Evolutionary conservation across 2,888 invertebrate species (phyloP).

Genomic region (Argynnis bischoffii): DNA sequence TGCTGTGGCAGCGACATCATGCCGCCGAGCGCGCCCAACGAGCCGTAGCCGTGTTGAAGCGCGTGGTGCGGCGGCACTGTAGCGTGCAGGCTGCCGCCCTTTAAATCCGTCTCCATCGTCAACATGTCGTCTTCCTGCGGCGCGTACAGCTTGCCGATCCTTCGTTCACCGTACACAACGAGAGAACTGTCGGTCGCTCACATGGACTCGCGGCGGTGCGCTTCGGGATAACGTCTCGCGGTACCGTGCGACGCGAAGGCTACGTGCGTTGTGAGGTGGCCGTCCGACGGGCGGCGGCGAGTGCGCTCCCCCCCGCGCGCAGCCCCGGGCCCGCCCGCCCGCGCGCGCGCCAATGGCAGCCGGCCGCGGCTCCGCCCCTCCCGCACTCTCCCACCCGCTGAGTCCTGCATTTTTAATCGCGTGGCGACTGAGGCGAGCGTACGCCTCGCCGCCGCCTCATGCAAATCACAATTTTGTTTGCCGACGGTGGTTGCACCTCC

Average conservation of each 20-base stretch:
- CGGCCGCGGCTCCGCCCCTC: slow-evolving; percentile 61
- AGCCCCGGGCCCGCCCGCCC: slow-evolving; percentile 47
- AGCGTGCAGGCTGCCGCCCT: slow-evolving; percentile 93
- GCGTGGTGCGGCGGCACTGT: slow-evolving; percentile 93
- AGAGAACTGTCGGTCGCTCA: slow-evolving; percentile 77
- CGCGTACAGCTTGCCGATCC: slow-evolving; percentile 90
- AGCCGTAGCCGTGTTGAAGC: slow-evolving; percentile 87
- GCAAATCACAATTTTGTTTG: slow-evolving; percentile 79
- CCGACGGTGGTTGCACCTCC: slow-evolving; percentile 73
- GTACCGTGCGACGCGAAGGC: slow-evolving; percentile 77
- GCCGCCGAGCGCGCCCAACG: slow-evolving; percentile 87
- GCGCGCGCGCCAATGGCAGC: slow-evolving; percentile 52
- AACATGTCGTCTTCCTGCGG: slow-evolving; percentile 93
- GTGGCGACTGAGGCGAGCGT: slow-evolving; percentile 72
- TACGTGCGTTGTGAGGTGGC: slow-evolving; percentile 75
- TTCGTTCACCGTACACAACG: slow-evolving; percentile 77
- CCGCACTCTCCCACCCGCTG: slow-evolving; percentile 71
- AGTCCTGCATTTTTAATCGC: slow-evolving; percentile 80
- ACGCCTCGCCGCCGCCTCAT: slow-evolving; percentile 65
- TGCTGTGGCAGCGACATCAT: slow-evolving; percentile 86
- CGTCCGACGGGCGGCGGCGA: slow-evolving; percentile 69
- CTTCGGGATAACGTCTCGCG: slow-evolving; percentile 64
- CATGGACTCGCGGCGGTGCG: slow-evolving; percentile 78
- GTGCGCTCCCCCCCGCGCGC: slow-evolving; percentile 51
- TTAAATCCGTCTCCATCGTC: slow-evolving; percentile 96